Conservation (phyloP, 2,113 vertebrate genomes). For the Stigmatopora nigra region DNA sequence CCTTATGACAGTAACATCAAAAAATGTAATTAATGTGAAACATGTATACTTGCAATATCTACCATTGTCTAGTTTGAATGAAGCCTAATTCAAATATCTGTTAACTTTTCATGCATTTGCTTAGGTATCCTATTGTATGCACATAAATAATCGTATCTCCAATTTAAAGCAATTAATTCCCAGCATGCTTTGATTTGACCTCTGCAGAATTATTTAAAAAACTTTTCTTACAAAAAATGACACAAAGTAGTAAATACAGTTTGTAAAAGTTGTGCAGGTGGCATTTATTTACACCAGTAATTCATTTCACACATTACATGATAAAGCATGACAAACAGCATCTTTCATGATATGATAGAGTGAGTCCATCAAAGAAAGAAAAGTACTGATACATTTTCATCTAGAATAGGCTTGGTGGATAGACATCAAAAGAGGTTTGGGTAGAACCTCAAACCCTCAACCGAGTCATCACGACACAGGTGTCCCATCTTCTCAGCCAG, state of each 20-base stretch:
- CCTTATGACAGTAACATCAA: no score
- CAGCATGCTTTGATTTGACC: conserved; percentile 26
- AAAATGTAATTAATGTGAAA: no score
- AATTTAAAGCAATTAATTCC: conserved; percentile 36
- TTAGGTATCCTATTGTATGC: not conserved
- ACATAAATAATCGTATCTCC: conserved; percentile 1
- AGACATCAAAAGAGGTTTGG: conserved; percentile 86
- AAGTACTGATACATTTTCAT: conserved; percentile 5
- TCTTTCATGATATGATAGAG: conserved; percentile 1
- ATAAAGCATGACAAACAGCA: not conserved
- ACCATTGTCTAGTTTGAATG: not conserved
- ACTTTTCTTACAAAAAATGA: conserved; percentile 24
- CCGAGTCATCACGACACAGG: conserved; percentile 93
- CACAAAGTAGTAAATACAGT: not conserved
- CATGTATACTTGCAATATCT: no score
- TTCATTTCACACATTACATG: not conserved
- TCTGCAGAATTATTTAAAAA: conserved; percentile 21
- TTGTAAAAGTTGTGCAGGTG: not conserved
- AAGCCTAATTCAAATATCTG: not conserved
- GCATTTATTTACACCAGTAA: not conserved
- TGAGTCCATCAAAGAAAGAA: not conserved
- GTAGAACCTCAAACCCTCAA: conserved; percentile 95
- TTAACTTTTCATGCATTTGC: not conserved
- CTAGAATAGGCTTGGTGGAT: not conserved
- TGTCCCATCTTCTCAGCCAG: conserved; percentile 97